Conservation (phyloP, 2,113 vertebrate species). For the Nannospalax galili region DNA sequence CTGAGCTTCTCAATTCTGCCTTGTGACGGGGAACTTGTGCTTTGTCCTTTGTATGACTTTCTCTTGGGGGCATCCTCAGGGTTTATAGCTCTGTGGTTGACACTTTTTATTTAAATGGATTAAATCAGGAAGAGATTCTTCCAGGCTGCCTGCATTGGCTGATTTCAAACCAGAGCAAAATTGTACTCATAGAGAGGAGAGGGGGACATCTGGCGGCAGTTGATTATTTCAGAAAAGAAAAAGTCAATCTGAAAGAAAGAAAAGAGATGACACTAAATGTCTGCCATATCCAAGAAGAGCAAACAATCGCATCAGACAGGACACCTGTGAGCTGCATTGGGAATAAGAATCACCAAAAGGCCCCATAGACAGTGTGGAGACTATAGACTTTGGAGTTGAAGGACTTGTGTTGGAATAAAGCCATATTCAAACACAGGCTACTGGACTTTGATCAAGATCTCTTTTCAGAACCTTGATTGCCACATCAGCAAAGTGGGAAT, state of each 20-base stretch:
- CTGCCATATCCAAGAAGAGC: neutral
- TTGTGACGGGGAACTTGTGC: neutral
- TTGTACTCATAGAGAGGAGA: neutral
- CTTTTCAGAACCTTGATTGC: neutral
- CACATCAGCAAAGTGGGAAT: neutral
- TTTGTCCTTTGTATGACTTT: neutral
- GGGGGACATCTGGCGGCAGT: conserved; percentile 65
- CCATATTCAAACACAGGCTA: too few species aligned
- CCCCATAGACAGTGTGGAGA: neutral
- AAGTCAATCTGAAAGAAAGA: neutral
- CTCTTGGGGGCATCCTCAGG: neutral
- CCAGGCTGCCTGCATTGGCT: too few species aligned
- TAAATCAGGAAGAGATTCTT: neutral
- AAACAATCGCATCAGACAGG: neutral
- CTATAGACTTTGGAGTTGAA: neutral
- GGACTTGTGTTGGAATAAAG: neutral
- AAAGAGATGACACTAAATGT: neutral
- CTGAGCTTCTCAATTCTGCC: neutral
- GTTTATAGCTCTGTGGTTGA: neutral
- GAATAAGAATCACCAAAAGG: neutral
- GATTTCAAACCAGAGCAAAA: neutral
- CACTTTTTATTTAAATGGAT: neutral
- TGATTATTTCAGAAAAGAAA: neutral
- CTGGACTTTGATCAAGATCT: neutral
- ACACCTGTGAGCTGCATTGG: neutral